Evolutionary conservation across 2,797 vertebrate species (phyloP), one percentile per base, ranked within the genome.

Genomic region (Syndactyla subalaris): DNA sequence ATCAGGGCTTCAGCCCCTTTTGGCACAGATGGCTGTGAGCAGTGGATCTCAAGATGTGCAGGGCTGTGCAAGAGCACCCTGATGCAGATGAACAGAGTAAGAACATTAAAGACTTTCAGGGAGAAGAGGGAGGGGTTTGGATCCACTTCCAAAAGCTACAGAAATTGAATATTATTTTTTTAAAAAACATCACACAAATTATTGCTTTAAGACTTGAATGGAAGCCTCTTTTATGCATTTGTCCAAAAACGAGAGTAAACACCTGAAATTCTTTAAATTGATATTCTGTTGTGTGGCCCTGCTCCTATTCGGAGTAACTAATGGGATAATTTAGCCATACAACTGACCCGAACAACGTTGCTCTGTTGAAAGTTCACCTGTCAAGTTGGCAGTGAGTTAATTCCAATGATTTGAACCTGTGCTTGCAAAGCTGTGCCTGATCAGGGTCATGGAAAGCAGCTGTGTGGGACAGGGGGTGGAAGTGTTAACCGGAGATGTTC

Each of bases 401-500:
- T 85, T 87, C 3, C 2, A 81, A 85, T 24, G 16, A 81, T 87
- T 92, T 91, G 82, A 94, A 96, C 38, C 54, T 90, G 78, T 58
- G 67, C 66, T 96, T 75, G 66, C 87, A 59, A 80, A 92, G 78
- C 8, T 51, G 41, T 80, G 77, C 62, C 85, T 51, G 27, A 57
- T 32, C 85, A 67, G 39, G 41, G 72, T 79, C 23, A 23, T 24
- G 38, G 52, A 34, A 43, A 79, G 72, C 79, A 83, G 67, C 59
- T 73, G 45, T 11, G 73, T 27, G 48, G 80, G 77, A 76, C 27
- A 22, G 3, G 0, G 41, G 57, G n/a, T 22, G 52, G 41, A 88
- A 76, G 92, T n/a, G 24, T 57, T 94, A 79, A 95, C 85, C 87
- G 85, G 91, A 92, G 95, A 74, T 89, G 91, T 82, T 93, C 95